phyloP scores from a whole-genome alignment of 1,140 invertebrate species.

The Drosophila insularis region DNA sequence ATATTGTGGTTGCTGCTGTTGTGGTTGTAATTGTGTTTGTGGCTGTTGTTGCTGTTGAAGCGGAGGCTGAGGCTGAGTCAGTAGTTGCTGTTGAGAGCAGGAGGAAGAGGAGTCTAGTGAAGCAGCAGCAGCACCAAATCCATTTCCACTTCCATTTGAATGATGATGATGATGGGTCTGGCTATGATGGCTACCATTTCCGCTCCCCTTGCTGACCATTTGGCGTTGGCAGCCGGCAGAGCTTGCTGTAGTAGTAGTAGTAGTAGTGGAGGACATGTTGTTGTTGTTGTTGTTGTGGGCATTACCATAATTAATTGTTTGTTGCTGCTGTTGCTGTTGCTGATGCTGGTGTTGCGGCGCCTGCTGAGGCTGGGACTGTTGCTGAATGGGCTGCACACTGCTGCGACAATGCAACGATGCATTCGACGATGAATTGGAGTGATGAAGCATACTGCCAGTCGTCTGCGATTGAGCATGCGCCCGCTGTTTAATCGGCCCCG shows the following conservation, averaged over 20 bases:
- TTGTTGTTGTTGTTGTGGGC: conserved; percentile 46
- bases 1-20: conserved; percentile 75
- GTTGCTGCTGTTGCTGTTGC: conserved; percentile 54
- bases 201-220: conserved; percentile 35
- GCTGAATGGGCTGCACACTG: conserved; percentile 45
- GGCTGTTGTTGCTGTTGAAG: conserved; percentile 47
- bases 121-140: conserved; percentile 60
- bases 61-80: conserved; percentile 55
- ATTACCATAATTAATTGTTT: conserved; percentile 74
- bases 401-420: conserved; percentile 51
- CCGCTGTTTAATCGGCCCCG: conserved; percentile 76
- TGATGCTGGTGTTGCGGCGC: conserved; percentile 40
- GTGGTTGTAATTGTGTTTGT: conserved; percentile 40
- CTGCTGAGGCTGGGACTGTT: conserved; percentile 34
- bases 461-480: conserved; percentile 83
- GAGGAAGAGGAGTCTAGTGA: conserved; percentile 37
- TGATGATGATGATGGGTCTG: conserved; percentile 56
- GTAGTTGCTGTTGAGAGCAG: conserved; percentile 61
- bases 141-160: conserved; percentile 78
- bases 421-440: conserved; percentile 57
- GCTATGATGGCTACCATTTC: conserved; percentile 49
- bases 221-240: conserved; percentile 41
- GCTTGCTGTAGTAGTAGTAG: conserved; percentile 40
- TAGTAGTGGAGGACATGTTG: conserved; percentile 42
- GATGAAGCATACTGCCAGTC: conserved; percentile 69